Percentiles rank a stretch among this genome's conserved stretches.
phyloP scores from a whole-genome alignment of 2,797 vertebrate genomes.

The Amniataba percoides region DNA sequence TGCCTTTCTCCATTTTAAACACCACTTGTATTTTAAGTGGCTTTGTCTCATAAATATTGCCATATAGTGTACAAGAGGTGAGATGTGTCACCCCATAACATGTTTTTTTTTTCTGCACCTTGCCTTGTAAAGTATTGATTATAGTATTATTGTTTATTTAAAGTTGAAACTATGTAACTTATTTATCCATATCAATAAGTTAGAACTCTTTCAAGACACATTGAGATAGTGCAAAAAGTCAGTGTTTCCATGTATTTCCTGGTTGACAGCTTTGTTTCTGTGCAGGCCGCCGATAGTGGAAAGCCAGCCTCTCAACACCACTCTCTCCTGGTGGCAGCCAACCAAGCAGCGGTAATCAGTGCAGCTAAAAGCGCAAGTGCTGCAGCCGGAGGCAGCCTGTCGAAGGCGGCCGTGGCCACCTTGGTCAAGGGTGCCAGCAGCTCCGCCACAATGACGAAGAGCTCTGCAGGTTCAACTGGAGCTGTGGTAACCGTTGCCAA shows the following conservation, averaged over 20 bases:
- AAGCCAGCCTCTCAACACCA: conserved; percentile 88
- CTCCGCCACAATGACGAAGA: conserved; percentile 70
- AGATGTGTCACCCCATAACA: not conserved
- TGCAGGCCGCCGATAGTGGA: conserved; percentile 79
- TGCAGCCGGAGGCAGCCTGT: conserved; percentile 59
- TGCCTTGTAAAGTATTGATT: not conserved
- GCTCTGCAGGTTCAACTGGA: conserved; percentile 66
- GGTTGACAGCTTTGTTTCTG: conserved; percentile 47
- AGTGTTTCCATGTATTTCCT: conserved; percentile 12
- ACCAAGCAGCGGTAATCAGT: conserved; percentile 88
- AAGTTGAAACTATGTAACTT: too few species aligned
- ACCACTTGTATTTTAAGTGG: not conserved
- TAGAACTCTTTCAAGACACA: not conserved
- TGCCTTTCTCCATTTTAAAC: not conserved
- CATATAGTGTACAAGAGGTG: not conserved
- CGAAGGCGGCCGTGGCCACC: conserved; percentile 80
- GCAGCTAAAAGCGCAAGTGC: conserved; percentile 84
- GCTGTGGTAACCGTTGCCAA: conserved; percentile 86
- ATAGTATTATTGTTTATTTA: too few species aligned
- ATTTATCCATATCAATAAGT: not conserved
- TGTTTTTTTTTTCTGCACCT: not conserved
- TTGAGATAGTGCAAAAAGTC: not conserved
- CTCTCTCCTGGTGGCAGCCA: conserved; percentile 87
- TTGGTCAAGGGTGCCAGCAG: conserved; percentile 82
- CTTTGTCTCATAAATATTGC: not conserved